Percentiles rank a stretch among this genome's conserved stretches.
Evolutionary conservation across 2,888 invertebrate species (phyloP).

Genomic region (Pyrgus malvae): DNA sequence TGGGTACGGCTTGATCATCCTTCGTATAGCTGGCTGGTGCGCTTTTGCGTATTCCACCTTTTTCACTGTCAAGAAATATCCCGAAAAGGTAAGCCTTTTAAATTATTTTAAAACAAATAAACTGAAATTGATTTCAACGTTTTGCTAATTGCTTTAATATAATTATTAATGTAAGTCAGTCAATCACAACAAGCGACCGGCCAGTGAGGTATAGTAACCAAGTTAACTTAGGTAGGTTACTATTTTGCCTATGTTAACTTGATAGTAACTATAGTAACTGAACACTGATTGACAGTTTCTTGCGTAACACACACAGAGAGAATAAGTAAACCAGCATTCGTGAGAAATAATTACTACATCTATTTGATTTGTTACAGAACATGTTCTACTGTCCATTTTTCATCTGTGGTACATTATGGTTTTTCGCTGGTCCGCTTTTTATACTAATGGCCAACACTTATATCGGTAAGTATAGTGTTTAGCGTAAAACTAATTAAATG

Average conservation of each 20-base stretch:
- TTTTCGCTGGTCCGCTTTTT: conserved; percentile 90
- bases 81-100: conserved; percentile 84
- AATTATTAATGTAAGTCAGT: no score
- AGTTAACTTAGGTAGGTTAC: no score
- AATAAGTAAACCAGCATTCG: no score
- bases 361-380: conserved; percentile 62
- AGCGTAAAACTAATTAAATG: neutral
- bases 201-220: no score
- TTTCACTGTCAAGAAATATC: conserved; percentile 91
- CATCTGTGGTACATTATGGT: conserved; percentile 92
- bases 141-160: no score
- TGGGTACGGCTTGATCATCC: conserved; percentile 89
- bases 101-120: neutral
- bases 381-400: conserved; percentile 92
- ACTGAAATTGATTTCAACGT: no score
- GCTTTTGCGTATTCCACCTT: conserved; percentile 87
- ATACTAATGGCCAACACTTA: conserved; percentile 89
- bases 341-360: no score
- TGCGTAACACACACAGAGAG: no score
- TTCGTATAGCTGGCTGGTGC: conserved; percentile 90
- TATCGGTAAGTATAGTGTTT: conserved; percentile 74
- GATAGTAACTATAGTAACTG: no score
- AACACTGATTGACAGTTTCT: no score
- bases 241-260: no score
- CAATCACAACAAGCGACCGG: no score